Evolutionary conservation across 2,888 invertebrate genomes (phyloP).

Genomic region (Mycalesis mineus): DNA sequence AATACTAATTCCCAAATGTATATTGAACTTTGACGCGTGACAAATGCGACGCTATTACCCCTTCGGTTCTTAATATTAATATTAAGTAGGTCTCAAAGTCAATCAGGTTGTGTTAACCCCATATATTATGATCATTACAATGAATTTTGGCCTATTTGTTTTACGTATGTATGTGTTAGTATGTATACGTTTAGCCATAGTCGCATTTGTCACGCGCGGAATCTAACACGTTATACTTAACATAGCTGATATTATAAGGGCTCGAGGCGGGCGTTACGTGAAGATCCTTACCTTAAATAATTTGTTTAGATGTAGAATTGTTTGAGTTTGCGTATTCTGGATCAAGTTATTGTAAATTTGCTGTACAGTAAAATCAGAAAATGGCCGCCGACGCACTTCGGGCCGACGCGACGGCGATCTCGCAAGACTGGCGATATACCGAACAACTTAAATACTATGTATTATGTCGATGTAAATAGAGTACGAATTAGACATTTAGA

Average conservation of each 20-base stretch:
- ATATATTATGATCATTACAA: slow-evolving; percentile 51
- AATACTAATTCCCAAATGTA: slow-evolving; percentile 66
- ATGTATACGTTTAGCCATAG: slow-evolving; percentile 37
- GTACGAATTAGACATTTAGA: slow-evolving; percentile 71
- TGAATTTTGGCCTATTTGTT: slow-evolving; percentile 71
- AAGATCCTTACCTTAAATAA: slow-evolving; percentile 62
- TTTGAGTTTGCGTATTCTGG: slow-evolving; percentile 73
- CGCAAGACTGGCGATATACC: slow-evolving; percentile 61
- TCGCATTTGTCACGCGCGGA: slow-evolving; percentile 67
- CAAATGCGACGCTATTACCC: slow-evolving; percentile 43
- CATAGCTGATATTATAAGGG: slow-evolving; percentile 72
- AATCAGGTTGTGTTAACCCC: slow-evolving; percentile 66
- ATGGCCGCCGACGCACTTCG: slow-evolving; percentile 51
- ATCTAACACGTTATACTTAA: slow-evolving; percentile 65
- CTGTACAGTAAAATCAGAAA: slow-evolving; percentile 62
- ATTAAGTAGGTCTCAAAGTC: slow-evolving; percentile 37
- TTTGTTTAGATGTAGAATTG: slow-evolving; percentile 64
- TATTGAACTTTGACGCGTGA: slow-evolving; percentile 62
- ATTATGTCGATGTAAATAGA: slow-evolving; percentile 72
- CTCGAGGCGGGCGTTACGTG: slow-evolving; percentile 71
- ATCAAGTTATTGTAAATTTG: slow-evolving; percentile 75
- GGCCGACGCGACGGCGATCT: slow-evolving; percentile 41
- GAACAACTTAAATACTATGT: slow-evolving; percentile 70
- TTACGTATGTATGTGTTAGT: slow-evolving; percentile 45
- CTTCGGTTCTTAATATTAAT: slow-evolving; percentile 41